A percentile compares a stretch with the other conserved stretches of the same genome.
phyloP scores from a whole-genome alignment of 2,888 invertebrate species.

The Andrena minutula region DNA sequence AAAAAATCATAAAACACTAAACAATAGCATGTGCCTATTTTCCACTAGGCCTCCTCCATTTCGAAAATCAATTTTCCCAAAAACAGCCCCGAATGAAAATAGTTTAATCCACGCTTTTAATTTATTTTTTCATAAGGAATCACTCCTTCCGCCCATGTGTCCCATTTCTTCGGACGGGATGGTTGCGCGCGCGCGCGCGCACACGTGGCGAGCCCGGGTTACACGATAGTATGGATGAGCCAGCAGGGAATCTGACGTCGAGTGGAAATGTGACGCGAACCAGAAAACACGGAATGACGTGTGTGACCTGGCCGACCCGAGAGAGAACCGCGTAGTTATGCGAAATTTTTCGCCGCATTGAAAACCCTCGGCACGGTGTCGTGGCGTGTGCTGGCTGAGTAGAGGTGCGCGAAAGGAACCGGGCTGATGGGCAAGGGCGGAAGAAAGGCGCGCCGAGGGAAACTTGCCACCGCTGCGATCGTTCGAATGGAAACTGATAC shows the following conservation, averaged over 20 bases:
- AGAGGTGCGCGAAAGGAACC: constrained; percentile 13
- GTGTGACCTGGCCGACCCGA: constrained; percentile 33
- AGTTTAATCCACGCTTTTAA: no score
- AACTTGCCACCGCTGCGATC: constrained; percentile 32
- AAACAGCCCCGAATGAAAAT: no score
- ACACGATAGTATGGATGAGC: constrained; percentile 38
- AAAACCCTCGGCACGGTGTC: constrained; percentile 29
- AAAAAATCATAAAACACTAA: no score
- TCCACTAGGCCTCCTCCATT: no score
- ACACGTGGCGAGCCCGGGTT: neutral
- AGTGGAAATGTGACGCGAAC: constrained; percentile 59
- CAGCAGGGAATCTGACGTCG: constrained; percentile 57
- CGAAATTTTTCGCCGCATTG: constrained; percentile 64
- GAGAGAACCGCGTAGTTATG: constrained; percentile 47
- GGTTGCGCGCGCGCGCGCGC: neutral
- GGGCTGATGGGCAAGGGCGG: constrained; percentile 12
- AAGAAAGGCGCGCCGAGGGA: constrained; percentile 25
- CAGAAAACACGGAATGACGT: constrained; percentile 61
- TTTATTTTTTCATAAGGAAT: no score
- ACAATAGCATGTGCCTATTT: no score
- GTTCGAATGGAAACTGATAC: constrained; percentile 62
- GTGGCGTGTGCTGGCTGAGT: neutral
- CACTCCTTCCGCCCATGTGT: no score
- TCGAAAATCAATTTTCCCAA: no score
- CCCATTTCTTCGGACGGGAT: neutral